These are phyloP conservation scores for Lota lota DNA, from an alignment of 2,113 vertebrate species.

Conservation along the genomic window DNA sequence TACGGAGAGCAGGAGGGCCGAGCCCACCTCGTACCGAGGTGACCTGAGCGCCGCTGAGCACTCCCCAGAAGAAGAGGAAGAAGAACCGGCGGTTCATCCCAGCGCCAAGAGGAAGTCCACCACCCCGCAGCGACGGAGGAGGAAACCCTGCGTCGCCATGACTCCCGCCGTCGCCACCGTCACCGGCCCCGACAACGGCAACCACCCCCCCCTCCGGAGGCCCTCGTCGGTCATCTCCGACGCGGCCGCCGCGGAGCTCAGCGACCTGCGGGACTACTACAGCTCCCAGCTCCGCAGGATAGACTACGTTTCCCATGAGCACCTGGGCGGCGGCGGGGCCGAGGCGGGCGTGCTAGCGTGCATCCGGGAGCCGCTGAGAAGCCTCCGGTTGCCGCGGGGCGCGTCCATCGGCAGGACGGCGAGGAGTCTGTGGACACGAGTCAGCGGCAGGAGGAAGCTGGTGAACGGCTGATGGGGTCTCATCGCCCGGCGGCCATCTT, in stretches of 20 bases:
- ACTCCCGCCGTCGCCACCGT: neutral
- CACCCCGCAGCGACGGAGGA: constrained; percentile 41
- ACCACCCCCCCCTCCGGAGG: constrained; percentile 43
- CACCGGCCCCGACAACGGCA: constrained; percentile 10
- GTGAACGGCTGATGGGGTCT: constrained; percentile 18
- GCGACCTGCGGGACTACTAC: constrained; percentile 61
- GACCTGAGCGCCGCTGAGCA: no score
- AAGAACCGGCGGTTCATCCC: constrained; percentile 14
- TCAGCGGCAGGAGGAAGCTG: constrained; percentile 62
- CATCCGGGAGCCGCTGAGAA: constrained; percentile 67
- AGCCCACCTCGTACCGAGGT: no score
- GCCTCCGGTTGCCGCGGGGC: constrained; percentile 55
- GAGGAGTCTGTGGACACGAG: constrained; percentile 69
- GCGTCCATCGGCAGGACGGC: constrained; percentile 54
- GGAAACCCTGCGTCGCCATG: constrained; percentile 1
- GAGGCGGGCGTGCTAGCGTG: constrained; percentile 51
- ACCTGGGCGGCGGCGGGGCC: constrained; percentile 51
- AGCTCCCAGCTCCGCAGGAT: constrained; percentile 66
- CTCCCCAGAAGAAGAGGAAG: constrained; percentile 3
- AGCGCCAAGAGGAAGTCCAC: constrained; percentile 38
- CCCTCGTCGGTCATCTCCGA: constrained; percentile 58
- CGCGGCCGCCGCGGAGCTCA: constrained; percentile 65
- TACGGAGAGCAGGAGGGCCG: no score
- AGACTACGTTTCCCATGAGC: constrained; percentile 71
- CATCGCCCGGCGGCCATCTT: neutral